Evolutionary conservation across 2,113 vertebrate genomes (phyloP).

Genomic region (Anguilla japonica): DNA sequence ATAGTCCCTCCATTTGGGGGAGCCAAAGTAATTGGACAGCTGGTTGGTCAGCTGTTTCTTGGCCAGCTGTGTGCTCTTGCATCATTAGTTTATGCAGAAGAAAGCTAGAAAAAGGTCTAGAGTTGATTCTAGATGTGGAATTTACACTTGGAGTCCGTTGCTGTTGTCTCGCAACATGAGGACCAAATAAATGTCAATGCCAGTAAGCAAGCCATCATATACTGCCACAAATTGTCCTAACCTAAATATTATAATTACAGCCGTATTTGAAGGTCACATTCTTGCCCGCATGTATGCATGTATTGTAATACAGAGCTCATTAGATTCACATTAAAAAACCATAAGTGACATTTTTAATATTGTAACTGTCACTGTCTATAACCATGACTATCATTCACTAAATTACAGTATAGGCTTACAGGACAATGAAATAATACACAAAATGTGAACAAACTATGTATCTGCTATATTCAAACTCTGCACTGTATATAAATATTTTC

Average conservation of each 20-base stretch:
- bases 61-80: too few relatives aligned
- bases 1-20: too few relatives aligned
- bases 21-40: too few relatives aligned
- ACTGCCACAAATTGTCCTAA: neutral
- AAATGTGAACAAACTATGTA: neutral
- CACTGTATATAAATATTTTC: too few relatives aligned
- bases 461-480: too few relatives aligned
- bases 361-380: neutral
- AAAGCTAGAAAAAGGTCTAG: too few relatives aligned
- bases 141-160: too few relatives aligned
- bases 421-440: neutral
- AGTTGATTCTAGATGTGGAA: too few relatives aligned
- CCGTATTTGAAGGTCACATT: neutral
- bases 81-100: too few relatives aligned
- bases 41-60: too few relatives aligned
- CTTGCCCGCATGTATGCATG: neutral
- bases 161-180: too few relatives aligned
- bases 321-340: constrained; percentile 1
- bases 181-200: too few relatives aligned
- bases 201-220: neutral
- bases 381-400: neutral
- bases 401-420: neutral
- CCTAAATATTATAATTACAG: neutral
- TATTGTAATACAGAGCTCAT: neutral
- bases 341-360: neutral